Base-by-base conservation (phyloP, 1,140 invertebrate species). In the Rhopalosiphum maidis region DNA sequence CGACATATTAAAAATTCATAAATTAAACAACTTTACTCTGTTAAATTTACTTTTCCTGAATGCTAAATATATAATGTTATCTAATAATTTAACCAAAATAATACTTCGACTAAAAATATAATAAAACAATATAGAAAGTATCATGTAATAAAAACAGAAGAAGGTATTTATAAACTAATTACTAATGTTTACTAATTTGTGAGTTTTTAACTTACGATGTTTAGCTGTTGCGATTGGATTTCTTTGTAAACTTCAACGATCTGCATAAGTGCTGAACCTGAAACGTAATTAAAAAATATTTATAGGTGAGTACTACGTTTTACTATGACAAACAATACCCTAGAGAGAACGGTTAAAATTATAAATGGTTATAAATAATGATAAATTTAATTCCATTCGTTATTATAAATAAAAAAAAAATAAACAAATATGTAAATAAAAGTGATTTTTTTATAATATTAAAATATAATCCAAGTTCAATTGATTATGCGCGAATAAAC, bases 241-340 rank as follows among this genome's bases (percentile, higher is more conserved):
- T 98, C 98, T 95, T 98, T 98, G 95, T 98, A 98, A 25, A 98
- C 98, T 95, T 98, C 98, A 30, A 98, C 97, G 94, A 98, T 97
- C 95, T 98, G 98, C 97, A 98, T 98, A 91, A 98, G 96, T 87
- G 98, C 97, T 82, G 97, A 97, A 95, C 98, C 98, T 98, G 96
- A 77, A 97, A 97, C 94, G 95, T 95, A 95, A 95, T 95, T 94
- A 94, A 95, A 94, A 89, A 25, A 89, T 7, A 93, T 87, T 87
- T 37, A 83, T 37, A n/a, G 30, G 30, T 68, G 5, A 30, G 60
- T 77, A 77, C 60, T 77, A 77, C n/a, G n/a, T 77, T 77, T 77
- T 77, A 77, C 60, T 18, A 77, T 77, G n/a, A 77, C 60, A 77
- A 77, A 77, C 30, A n/a, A 77, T 77, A 77, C 60, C 15, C 60